Conservation (phyloP, 2,113 vertebrate species). For the Corapipo altera region DNA sequence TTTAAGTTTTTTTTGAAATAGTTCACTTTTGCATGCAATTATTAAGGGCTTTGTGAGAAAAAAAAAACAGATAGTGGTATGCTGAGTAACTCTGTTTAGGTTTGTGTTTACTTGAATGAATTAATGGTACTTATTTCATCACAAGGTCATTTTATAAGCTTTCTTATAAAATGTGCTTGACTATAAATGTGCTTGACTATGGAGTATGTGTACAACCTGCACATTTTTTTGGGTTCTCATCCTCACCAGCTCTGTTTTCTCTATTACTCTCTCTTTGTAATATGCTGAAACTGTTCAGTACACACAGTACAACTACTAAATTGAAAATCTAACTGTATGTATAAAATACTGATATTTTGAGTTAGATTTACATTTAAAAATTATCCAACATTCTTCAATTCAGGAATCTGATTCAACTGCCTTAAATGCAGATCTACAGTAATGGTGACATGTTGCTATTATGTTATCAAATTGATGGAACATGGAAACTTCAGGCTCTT, state of each 20-base stretch:
- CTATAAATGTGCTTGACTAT: background rate
- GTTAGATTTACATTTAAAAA: slow-evolving; percentile 37
- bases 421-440: slow-evolving; percentile 39
- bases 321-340: slow-evolving; percentile 16
- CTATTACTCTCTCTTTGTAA: slow-evolving; percentile 36
- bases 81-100: slow-evolving; percentile 8
- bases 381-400: slow-evolving; percentile 28
- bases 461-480: slow-evolving; percentile 42
- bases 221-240: slow-evolving; percentile 24
- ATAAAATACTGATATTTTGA: slow-evolving; percentile 53
- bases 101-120: slow-evolving; percentile 57
- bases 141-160: slow-evolving; percentile 31
- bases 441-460: slow-evolving; percentile 60
- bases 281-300: background rate
- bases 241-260: slow-evolving; percentile 51
- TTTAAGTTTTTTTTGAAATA: slow-evolving; percentile 33
- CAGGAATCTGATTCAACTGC: slow-evolving; percentile 39
- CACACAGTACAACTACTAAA: slow-evolving; percentile 12
- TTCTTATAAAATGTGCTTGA: slow-evolving; percentile 34
- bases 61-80: background rate
- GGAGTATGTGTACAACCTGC: background rate
- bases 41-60: slow-evolving; percentile 36
- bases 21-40: slow-evolving; percentile 48
- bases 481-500: slow-evolving; percentile 50
- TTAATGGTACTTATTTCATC: slow-evolving; percentile 63